Base-by-base conservation (phyloP, 2,113 vertebrate genomes). In the Spilogale gracilis region DNA sequence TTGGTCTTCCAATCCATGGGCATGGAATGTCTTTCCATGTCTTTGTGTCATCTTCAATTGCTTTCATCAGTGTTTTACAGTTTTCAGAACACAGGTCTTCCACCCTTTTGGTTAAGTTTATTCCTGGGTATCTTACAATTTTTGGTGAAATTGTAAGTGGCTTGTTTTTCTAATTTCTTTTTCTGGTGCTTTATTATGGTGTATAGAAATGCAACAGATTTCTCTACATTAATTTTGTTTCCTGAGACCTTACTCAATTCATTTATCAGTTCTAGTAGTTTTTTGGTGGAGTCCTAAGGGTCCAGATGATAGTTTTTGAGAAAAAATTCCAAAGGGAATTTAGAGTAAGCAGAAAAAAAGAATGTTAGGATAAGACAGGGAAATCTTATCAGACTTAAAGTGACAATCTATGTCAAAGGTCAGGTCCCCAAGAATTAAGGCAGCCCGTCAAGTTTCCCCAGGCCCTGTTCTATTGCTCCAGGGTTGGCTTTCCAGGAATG, bases 371-470 rank as follows among this genome's bases (percentile, higher is more conserved):
- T 61, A 32, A 58, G n/a, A 67, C 86, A 79, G 61, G 25, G 48
- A 80, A 88, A 79, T 83, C 12, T 32, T 92, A 56, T 91, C 58
- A 32, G 17, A 76, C 4, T 74, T 95, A 71, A 93, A 93, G 60
- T 76, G 61, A 83, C 13, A 87, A 32, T 38, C 38, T 43, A 61
- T 18, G 38, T 52, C 48, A 58, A 11, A 32, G 83, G 25, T 58
- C 45, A 83, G 63, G 16, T 50, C 71, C 54, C 69, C 56, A 84
- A 56, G 38, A 65, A 56, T 27, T n/a, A 50, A 4, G 38, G 38
- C 16, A 58, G 9, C 30, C 63, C 21, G 43, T 45, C 6, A 38
- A 48, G 27, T 0, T 9, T 61, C 48, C 54, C 52, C 23, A 23
- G 48, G 32, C 14, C 32, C 32, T 27, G 9, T 38, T 25, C 69